Percentiles rank a stretch among this genome's conserved stretches.
These are phyloP conservation scores for Candidula unifasciata DNA, from an alignment of 2,888 invertebrate species.

Conservation along the genomic window DNA sequence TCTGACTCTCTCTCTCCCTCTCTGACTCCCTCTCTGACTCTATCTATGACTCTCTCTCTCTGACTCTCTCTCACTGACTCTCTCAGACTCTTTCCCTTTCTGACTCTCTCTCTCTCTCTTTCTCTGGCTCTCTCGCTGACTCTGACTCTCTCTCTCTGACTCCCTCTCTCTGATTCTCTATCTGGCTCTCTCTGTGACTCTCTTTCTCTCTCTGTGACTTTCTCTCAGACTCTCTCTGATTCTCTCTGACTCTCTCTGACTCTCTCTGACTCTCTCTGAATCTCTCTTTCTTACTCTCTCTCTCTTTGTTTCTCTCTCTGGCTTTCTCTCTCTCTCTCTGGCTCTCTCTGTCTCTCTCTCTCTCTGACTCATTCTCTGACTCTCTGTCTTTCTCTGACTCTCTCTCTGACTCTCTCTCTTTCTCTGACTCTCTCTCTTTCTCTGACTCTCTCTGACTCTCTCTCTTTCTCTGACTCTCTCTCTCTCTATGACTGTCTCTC, in stretches of 20 bases:
- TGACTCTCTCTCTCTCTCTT: too few relatives aligned
- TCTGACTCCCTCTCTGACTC: background rate
- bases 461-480: background rate
- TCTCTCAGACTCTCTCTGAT: background rate
- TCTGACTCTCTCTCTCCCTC: background rate
- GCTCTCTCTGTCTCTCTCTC: background rate
- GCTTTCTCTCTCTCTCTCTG: background rate
- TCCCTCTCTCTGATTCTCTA: background rate
- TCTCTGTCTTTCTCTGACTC: constrained; percentile 18
- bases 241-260: background rate
- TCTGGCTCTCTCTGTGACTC: background rate
- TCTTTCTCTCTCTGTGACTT: background rate
- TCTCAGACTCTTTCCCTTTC: too few relatives aligned
- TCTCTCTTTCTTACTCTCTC: too few relatives aligned
- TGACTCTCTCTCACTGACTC: background rate
- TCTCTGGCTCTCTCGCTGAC: background rate
- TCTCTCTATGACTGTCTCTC: background rate
- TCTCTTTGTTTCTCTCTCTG: background rate
- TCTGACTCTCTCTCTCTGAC: background rate
- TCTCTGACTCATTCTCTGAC: background rate
- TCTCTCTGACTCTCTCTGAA: background rate
- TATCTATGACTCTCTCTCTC: background rate
- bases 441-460: background rate
- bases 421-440: background rate
- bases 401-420: constrained; percentile 16